Conservation (phyloP, 2,888 invertebrate genomes). For the Apamea monoglypha region DNA sequence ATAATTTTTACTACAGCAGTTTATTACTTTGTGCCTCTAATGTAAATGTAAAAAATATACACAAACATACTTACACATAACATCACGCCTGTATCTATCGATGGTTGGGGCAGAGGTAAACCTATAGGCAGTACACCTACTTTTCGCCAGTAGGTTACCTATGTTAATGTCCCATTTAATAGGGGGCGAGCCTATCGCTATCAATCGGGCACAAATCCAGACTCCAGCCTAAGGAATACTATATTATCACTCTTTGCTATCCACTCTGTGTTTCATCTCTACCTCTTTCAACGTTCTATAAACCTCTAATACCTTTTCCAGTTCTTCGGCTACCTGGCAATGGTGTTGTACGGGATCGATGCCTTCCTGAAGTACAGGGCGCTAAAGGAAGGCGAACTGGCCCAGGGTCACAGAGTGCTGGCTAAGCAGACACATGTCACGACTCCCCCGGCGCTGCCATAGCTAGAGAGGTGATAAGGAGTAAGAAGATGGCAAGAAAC, state of each 20-base stretch:
- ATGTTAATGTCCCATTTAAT: not conserved
- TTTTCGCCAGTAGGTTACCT: not conserved
- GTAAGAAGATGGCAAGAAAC: not conserved
- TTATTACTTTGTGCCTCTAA: not conserved
- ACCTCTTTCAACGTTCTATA: not conserved
- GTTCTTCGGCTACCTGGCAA: constrained; percentile 96
- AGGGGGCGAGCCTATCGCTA: not conserved
- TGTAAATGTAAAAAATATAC: not conserved
- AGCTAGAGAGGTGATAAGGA: constrained; percentile 51
- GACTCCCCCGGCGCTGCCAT: constrained; percentile 78
- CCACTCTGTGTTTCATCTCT: not conserved
- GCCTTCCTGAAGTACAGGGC: constrained; percentile 94
- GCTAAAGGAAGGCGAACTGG: constrained; percentile 91
- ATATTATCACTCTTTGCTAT: not conserved
- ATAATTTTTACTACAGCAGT: not conserved
- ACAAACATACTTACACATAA: not conserved
- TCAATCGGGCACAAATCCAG: not conserved
- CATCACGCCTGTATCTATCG: not conserved
- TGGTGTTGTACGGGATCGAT: constrained; percentile 95
- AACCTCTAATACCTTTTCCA: constrained; percentile 81
- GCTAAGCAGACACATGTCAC: constrained; percentile 89
- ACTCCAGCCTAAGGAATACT: not conserved
- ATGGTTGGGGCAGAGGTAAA: too few species aligned
- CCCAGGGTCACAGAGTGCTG: constrained; percentile 92
- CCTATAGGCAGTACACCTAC: not conserved